Base-by-base conservation (phyloP, 1,140 invertebrate genomes). In the Drosophila sp. region DNA sequence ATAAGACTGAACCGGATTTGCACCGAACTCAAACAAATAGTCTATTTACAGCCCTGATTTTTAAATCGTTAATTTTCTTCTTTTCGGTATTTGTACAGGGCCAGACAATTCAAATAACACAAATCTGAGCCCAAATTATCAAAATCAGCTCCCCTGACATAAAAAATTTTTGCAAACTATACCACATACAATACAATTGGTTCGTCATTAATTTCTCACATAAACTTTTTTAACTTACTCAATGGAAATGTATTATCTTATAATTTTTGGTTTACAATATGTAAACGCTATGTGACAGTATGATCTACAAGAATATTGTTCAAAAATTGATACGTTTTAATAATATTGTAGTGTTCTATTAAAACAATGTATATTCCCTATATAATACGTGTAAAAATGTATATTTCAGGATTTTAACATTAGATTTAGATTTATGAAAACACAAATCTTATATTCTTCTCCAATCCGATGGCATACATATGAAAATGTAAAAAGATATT, bases 401-500 rank as follows among this genome's bases (percentile, higher is more conserved):
- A 55, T 60, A 54, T 54, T 58, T 60, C 27, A 29, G 62, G 55
- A 17, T 41, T 23, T 17, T 61, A 71, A 71, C 10, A 29, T 44
- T 54, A 71, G 8, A 33, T 38, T 7, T 55, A 44, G 70, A 50
- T 56, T 30, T 32, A 41, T 60, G 27, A 40, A 41, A 38, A 8
- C 25, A 3, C 30, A 50, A 61, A 23, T 61, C 66, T 67, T 47
- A 61, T 67, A 11, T 57, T 65, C 25, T n/a, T 41, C 10, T 57
- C 25, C 33, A 29, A 50, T 57, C 25, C 33, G 23, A 50, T 7
- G 1, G 7, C 7, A 10, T 50, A 10, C 25, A 44, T 44, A 41
- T 33, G 55, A 66, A 41, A 17, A 54, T 50, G 3, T 32, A 66
- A 7, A 33, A 3, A 8, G 70, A 69, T 41, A 60, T 71, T 66